Conservation (phyloP, 1,140 invertebrate species). For the Drosophila athabasca region DNA sequence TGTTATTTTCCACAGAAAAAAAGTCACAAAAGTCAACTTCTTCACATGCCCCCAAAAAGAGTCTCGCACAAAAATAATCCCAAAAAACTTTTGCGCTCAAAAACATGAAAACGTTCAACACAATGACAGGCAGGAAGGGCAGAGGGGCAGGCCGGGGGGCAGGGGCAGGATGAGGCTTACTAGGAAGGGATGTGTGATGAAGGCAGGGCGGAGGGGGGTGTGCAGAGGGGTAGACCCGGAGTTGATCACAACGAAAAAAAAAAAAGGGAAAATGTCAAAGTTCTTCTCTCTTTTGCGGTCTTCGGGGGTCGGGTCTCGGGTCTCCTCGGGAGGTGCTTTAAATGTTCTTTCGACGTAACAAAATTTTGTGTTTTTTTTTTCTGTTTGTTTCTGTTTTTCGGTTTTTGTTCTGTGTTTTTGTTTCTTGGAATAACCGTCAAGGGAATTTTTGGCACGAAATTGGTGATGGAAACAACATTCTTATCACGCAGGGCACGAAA, state of each 20-base stretch:
- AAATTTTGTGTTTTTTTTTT: conserved; percentile 11
- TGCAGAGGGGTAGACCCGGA: conserved; percentile 19
- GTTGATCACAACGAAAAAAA: conserved; percentile 59
- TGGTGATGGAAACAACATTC: conserved; percentile 4
- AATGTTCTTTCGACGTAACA: conserved; percentile 69
- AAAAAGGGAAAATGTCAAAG: conserved; percentile 80
- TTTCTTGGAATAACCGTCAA: too few relatives aligned
- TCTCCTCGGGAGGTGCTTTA: conserved; percentile 61
- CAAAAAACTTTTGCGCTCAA: conserved; percentile 76
- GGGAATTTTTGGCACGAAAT: conserved; percentile 7
- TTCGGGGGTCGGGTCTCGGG: conserved; percentile 25
- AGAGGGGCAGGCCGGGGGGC: not conserved
- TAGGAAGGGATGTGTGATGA: conserved; percentile 15
- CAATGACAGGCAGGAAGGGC: conserved; percentile 50
- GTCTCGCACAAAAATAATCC: conserved; percentile 79
- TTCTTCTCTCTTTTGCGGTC: conserved; percentile 75
- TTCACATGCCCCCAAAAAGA: conserved; percentile 76
- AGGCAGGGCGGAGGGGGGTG: conserved; percentile 2
- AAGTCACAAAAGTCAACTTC: conserved; percentile 78
- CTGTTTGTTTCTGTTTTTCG: too few relatives aligned
- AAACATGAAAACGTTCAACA: conserved; percentile 75
- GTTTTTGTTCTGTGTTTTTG: too few relatives aligned
- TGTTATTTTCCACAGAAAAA: conserved; percentile 78
- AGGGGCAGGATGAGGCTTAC: conserved; percentile 12
- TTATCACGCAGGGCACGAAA: not conserved